A percentile compares a stretch with the other conserved stretches of the same genome.
Evolutionary conservation across 1,140 invertebrate species (phyloP).

Genomic region (Augochlora pura): DNA sequence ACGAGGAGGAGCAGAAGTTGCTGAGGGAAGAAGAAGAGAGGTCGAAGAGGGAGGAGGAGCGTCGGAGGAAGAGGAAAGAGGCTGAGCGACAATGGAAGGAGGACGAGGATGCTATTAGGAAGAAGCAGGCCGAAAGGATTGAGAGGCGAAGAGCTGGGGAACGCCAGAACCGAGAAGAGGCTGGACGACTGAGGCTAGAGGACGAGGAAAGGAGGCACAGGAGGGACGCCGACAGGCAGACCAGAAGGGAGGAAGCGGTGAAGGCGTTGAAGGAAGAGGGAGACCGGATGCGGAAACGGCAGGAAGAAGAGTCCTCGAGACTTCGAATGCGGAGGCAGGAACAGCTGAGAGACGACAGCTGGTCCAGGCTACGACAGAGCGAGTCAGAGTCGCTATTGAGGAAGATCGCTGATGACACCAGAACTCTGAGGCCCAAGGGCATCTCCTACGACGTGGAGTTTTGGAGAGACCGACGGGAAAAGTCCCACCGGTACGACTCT

Average conservation of each 20-base stretch:
- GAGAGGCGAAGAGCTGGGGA: conserved; percentile 37
- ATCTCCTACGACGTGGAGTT: conserved; percentile 25
- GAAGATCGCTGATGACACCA: conserved; percentile 31
- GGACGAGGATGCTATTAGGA: conserved; percentile 29
- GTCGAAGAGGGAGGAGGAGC: conserved; percentile 19
- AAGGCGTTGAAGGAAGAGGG: conserved; percentile 55
- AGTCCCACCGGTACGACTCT: conserved; percentile 31
- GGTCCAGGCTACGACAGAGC: conserved; percentile 40
- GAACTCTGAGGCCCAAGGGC: background rate
- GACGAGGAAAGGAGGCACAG: conserved; percentile 37
- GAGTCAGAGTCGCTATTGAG: conserved; percentile 43
- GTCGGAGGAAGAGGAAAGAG: conserved; percentile 38
- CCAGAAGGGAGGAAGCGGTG: conserved; percentile 51
- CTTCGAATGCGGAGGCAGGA: conserved; percentile 51
- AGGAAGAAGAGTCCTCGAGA: conserved; percentile 42
- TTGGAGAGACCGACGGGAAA: conserved; percentile 23
- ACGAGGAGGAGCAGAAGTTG: conserved; percentile 27
- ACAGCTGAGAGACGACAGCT: conserved; percentile 54
- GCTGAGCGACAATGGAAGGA: conserved; percentile 28
- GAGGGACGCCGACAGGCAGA: conserved; percentile 49
- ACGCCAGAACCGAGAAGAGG: conserved; percentile 35
- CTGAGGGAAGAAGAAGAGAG: conserved; percentile 36
- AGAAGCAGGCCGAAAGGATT: conserved; percentile 45
- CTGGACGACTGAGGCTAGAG: conserved; percentile 30
- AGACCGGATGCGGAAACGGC: conserved; percentile 42